Evolutionary conservation across 2,888 invertebrate genomes (phyloP).

Genomic region (Oscheius sp.): DNA sequence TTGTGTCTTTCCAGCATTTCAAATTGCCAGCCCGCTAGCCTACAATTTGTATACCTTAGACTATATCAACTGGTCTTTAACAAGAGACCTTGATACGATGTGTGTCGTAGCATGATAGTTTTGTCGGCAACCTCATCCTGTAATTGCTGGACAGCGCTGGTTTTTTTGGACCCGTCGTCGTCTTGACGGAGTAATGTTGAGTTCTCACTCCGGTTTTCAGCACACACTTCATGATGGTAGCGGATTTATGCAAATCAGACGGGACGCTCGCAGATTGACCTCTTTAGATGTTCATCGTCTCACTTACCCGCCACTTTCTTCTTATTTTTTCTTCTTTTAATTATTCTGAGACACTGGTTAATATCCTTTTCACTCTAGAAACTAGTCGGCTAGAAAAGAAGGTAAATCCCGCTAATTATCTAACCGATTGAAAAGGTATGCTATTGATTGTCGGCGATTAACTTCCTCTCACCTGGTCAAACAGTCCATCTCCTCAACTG

Average conservation of each 20-base stretch:
- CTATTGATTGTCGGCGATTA: constrained; percentile 2
- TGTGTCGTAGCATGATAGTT: not conserved
- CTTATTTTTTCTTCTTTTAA: no score
- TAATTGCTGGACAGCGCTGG: constrained; percentile 14
- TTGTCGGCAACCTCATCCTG: constrained; percentile 18
- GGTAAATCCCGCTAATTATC: not conserved
- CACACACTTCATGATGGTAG: constrained; percentile 17
- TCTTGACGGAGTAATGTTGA: not conserved
- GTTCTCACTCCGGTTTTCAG: constrained; percentile 4
- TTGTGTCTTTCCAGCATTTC: no score
- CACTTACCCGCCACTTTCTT: not conserved
- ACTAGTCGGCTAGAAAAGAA: not conserved
- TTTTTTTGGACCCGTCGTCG: not conserved
- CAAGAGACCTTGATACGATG: not conserved
- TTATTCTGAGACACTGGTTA: not conserved
- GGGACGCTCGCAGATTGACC: constrained; percentile 6
- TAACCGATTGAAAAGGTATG: not conserved
- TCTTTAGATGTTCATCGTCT: constrained; percentile 29
- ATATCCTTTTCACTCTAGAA: not conserved
- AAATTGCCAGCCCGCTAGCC: no score
- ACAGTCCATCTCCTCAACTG: constrained; percentile 1
- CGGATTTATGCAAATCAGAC: constrained; percentile 29
- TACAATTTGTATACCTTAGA: no score
- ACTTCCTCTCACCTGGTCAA: constrained; percentile 14
- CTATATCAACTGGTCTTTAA: no score